Conservation (phyloP, 2,113 vertebrate genomes). For the Apteryx mantelli region DNA sequence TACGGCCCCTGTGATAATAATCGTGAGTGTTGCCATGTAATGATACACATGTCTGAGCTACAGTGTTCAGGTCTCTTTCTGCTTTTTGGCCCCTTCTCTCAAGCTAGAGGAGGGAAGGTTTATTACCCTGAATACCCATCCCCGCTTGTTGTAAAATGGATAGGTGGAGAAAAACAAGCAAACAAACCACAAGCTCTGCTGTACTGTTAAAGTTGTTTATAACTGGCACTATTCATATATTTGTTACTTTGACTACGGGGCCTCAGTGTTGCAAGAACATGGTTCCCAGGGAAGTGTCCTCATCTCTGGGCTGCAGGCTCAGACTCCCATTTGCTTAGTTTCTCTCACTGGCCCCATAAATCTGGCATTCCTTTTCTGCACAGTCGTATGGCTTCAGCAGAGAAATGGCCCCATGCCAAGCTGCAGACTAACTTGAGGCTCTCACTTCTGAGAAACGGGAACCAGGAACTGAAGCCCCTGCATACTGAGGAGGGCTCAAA, state of each 20-base stretch:
- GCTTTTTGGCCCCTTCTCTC: not conserved
- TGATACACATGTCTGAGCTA: slow-evolving; percentile 7
- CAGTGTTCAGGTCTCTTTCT: not conserved
- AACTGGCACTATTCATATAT: not conserved
- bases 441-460: not conserved
- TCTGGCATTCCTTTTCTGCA: slow-evolving; percentile 53
- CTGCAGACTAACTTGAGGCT: not conserved
- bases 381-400: not conserved
- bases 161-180: not conserved
- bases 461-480: not conserved
- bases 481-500: not conserved
- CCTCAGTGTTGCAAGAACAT: not conserved
- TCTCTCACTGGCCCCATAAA: slow-evolving; percentile 51
- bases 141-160: not conserved
- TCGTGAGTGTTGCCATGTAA: slow-evolving; percentile 15
- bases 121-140: not conserved
- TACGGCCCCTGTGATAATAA: slow-evolving; percentile 50
- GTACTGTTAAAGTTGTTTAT: not conserved
- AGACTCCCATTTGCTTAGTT: slow-evolving; percentile 32
- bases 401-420: not conserved
- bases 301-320: slow-evolving; percentile 11
- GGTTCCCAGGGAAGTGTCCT: not conserved
- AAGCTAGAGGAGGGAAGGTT: not conserved
- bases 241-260: not conserved
- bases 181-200: not conserved